Percentiles rank a stretch among this genome's conserved stretches.
Conservation (phyloP, 2,113 vertebrate species). For the Eulemur macaco region DNA sequence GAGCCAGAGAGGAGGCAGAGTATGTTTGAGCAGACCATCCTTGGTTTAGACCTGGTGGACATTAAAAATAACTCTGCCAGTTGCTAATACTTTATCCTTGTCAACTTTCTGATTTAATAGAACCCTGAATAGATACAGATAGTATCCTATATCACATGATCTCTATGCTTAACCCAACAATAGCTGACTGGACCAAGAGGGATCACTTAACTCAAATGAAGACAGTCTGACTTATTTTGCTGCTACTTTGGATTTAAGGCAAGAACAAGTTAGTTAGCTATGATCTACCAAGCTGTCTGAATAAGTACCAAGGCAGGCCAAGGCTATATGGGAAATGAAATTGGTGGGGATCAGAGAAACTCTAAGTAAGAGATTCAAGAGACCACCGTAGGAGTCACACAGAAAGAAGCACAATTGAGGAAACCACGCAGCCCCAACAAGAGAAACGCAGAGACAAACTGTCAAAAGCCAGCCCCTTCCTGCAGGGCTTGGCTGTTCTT, state of each 20-base stretch:
- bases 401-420: not conserved
- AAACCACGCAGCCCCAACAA: too few relatives aligned
- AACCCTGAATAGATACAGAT: not conserved
- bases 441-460: not conserved
- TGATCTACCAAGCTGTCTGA: not conserved
- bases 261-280: not conserved
- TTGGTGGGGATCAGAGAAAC: not conserved
- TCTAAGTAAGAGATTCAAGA: not conserved
- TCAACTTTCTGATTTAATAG: not conserved
- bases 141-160: not conserved
- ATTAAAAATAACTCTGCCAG: not conserved
- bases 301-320: not conserved
- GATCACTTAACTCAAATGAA: not conserved
- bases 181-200: not conserved
- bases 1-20: not conserved
- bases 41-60: not conserved
- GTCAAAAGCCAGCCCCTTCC: too few relatives aligned
- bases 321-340: not conserved
- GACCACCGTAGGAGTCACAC: fast-evolving
- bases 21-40: not conserved
- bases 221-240: not conserved
- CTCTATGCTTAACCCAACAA: not conserved
- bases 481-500: not conserved
- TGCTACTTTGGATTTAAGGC: not conserved
- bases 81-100: not conserved